Evolutionary conservation across 2,113 vertebrate genomes (phyloP), one percentile per base, ranked within the genome.

Genomic region (Cyprinodon brontotheroides): DNA sequence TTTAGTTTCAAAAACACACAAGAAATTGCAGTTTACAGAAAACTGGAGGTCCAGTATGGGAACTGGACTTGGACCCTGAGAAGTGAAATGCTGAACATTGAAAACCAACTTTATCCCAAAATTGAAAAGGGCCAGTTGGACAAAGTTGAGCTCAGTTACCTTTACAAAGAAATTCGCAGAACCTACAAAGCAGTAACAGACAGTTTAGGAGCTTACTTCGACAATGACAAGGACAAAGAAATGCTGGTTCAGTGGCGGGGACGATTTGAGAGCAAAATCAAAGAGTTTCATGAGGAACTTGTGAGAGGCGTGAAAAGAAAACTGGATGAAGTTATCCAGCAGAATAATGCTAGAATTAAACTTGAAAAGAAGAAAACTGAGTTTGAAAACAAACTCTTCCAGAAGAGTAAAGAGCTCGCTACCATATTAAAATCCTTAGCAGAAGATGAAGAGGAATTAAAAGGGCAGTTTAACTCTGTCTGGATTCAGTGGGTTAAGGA

Each of bases 1-100:
- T 89, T 89, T 43, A 89, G 22, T 0, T 89, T 85, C 74, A 86
- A 78, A 78, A 89, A 89, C 72, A 38, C 87, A 4, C 0, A 68
- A 4, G 84, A 89, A 76, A 72, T 89, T 0, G 20, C 62, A 61
- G 12, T 53, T 39, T 86, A 83, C 63, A 81, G 87, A 75, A 72
- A 29, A 61, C 84, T 89, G 68, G 84, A 89, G 38, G 53, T 67
- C 0, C 4, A 80, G 0, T 83, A 81, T 1, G 67, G 64, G 0
- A 81, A 79, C 20, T 85, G 82, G 87, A 89, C 82, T 15, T 86
- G 87, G 87, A 1, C 50, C 11, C 72, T 85, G 60, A 84, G 77
- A 40, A 86, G 22, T 22, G 69, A 70, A 0, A 78, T 89, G 77
- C 11, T 85, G 66, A 13, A 45, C 0, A 77, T 83, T 86, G 77